Evolutionary conservation across 2,113 vertebrate species (phyloP).

Genomic region (Solea senegalensis): DNA sequence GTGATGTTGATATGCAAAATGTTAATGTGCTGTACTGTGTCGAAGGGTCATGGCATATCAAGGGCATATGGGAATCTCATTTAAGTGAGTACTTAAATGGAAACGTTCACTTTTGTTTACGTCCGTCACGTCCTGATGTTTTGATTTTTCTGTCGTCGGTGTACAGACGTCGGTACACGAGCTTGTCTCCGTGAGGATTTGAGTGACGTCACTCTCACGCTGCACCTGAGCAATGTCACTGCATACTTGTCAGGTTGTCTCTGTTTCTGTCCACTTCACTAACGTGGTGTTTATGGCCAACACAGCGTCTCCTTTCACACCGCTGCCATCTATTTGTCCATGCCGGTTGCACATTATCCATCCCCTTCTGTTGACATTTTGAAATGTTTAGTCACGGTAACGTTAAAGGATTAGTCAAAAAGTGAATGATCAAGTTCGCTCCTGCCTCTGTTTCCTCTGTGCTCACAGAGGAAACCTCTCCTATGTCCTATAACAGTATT

Average conservation of each 20-base stretch:
- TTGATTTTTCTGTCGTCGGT: slow-evolving; percentile 48
- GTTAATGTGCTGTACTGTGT: slow-evolving; percentile 52
- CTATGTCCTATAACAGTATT: not conserved
- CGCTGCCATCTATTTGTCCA: slow-evolving; percentile 40
- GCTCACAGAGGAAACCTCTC: slow-evolving; percentile 8
- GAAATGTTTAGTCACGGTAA: slow-evolving; percentile 1
- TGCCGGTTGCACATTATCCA: slow-evolving; percentile 26
- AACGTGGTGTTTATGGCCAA: slow-evolving; percentile 27
- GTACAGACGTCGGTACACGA: slow-evolving; percentile 50
- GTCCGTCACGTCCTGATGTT: slow-evolving; percentile 70
- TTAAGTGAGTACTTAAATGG: slow-evolving; percentile 88
- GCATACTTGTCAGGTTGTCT: not conserved
- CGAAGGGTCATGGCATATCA: slow-evolving; percentile 71
- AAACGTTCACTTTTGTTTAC: slow-evolving; percentile 76
- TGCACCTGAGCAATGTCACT: not conserved
- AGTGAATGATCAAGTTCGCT: not conserved
- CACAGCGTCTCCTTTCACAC: slow-evolving; percentile 26
- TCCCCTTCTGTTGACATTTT: not conserved
- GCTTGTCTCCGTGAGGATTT: slow-evolving; percentile 39
- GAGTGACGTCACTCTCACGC: too few relatives aligned
- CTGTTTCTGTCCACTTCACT: slow-evolving; percentile 20
- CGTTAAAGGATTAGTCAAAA: not conserved
- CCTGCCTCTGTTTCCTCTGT: slow-evolving; percentile 27
- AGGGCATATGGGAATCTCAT: slow-evolving; percentile 85
- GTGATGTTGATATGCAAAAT: slow-evolving; percentile 26